A percentile compares a stretch with the other conserved stretches of the same genome.
These are phyloP conservation scores for Tenebrio molitor DNA, from an alignment of 1,140 invertebrate genomes.

Conservation along the genomic window DNA sequence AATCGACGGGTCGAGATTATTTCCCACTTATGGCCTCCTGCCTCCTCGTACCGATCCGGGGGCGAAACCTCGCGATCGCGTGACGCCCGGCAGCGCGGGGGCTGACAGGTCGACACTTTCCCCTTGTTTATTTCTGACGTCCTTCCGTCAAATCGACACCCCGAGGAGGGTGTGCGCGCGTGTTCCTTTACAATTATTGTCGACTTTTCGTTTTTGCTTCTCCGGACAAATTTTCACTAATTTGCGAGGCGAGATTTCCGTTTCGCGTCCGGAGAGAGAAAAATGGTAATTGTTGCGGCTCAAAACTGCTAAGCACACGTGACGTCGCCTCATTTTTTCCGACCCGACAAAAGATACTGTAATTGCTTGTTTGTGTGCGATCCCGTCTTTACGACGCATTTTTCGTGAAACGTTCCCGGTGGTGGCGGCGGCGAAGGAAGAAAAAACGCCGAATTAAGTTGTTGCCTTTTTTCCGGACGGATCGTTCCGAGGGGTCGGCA, in stretches of 20 bases:
- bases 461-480: background rate
- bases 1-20: constrained; percentile 21
- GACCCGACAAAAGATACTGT: constrained; percentile 23
- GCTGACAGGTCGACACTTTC: constrained; percentile 1
- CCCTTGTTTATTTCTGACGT: constrained; percentile 24
- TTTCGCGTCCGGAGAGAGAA: background rate
- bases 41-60: background rate
- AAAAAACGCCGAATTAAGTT: constrained; percentile 26
- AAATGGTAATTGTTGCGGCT: constrained; percentile 21
- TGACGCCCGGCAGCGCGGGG: background rate
- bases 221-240: constrained; percentile 4
- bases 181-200: no score
- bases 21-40: constrained; percentile 16
- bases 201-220: no score
- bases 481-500: background rate
- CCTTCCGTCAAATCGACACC: constrained; percentile 20
- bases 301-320: constrained; percentile 15
- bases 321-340: constrained; percentile 18
- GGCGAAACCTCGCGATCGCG: constrained; percentile 16
- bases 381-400: constrained; percentile 19
- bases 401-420: background rate
- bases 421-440: background rate
- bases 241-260: background rate
- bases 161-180: constrained; percentile 10
- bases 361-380: constrained; percentile 36